Conservation (phyloP, 2,113 vertebrate genomes). For the Microtus richardsoni region DNA sequence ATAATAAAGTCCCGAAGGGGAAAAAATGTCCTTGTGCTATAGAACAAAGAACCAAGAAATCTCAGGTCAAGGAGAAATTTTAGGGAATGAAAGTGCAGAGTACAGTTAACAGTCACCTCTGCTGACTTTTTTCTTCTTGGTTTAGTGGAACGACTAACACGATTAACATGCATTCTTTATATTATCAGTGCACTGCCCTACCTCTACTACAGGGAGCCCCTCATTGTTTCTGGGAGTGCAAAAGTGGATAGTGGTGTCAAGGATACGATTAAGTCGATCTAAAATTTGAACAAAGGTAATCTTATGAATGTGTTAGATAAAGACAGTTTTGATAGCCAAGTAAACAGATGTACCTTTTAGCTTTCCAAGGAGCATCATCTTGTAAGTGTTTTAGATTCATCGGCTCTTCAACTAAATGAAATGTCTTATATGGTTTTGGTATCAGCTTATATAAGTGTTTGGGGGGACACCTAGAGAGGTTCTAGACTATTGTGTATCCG, state of each 20-base stretch:
- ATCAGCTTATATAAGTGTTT: not conserved
- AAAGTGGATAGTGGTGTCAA: not conserved
- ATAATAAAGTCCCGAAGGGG: not conserved
- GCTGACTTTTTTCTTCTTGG: not conserved
- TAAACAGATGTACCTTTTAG: not conserved
- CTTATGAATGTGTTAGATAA: conserved; percentile 47
- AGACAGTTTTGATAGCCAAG: not conserved
- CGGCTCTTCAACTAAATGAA: not conserved
- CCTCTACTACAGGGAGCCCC: not conserved
- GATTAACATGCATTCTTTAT: not conserved
- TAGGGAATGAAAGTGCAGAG: not conserved
- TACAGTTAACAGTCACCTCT: not conserved
- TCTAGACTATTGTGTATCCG: not conserved
- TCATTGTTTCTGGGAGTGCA: conserved; percentile 9
- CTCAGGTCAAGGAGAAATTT: not conserved
- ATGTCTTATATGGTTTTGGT: not conserved
- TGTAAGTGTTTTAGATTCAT: not conserved
- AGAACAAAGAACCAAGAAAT: not conserved
- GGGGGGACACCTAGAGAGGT: no score
- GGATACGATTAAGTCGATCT: conserved; percentile 9
- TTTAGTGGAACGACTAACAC: not conserved
- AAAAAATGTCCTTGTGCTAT: not conserved
- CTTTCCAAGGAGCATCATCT: conserved; percentile 18
- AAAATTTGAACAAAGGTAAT: conserved; percentile 45
- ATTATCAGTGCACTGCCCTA: not conserved